Conservation (phyloP, 2,888 invertebrate genomes). For the Megamerina dolium region DNA sequence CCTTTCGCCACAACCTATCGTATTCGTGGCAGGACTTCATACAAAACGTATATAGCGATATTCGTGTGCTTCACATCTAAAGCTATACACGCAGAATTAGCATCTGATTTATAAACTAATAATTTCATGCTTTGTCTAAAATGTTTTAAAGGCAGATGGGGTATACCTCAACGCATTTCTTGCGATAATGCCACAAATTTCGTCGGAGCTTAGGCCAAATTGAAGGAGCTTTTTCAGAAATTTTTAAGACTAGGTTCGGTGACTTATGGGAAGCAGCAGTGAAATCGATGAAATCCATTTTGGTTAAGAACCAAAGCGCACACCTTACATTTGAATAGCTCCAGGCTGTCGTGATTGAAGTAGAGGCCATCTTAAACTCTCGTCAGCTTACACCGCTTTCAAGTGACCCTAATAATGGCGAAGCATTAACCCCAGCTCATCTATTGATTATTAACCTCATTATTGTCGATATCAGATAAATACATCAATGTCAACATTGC, state of each 20-base stretch:
- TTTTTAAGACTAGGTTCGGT: too few relatives aligned
- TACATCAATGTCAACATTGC: too few relatives aligned
- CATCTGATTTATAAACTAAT: conserved; percentile 8
- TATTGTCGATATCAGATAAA: too few relatives aligned
- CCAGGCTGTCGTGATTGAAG: neutral
- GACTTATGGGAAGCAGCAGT: conserved; percentile 22
- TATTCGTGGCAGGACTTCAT: neutral
- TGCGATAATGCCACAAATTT: conserved; percentile 15
- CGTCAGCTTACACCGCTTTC: neutral
- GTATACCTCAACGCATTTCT: conserved; percentile 3
- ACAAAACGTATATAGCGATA: neutral
- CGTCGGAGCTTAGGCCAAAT: conserved; percentile 7
- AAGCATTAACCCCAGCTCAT: neutral
- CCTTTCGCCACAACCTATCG: neutral
- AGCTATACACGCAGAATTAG: conserved; percentile 8
- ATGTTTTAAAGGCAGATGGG: conserved; percentile 10
- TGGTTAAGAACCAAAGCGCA: neutral
- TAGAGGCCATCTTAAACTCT: neutral
- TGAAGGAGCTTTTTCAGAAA: neutral
- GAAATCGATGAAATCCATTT: conserved; percentile 14
- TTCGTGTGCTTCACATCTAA: conserved; percentile 5
- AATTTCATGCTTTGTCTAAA: conserved; percentile 8
- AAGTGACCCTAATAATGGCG: neutral
- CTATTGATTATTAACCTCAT: too few relatives aligned
- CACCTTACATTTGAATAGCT: neutral